Evolutionary conservation across 2,888 invertebrate genomes (phyloP).

Genomic region (Polietes domitor): DNA sequence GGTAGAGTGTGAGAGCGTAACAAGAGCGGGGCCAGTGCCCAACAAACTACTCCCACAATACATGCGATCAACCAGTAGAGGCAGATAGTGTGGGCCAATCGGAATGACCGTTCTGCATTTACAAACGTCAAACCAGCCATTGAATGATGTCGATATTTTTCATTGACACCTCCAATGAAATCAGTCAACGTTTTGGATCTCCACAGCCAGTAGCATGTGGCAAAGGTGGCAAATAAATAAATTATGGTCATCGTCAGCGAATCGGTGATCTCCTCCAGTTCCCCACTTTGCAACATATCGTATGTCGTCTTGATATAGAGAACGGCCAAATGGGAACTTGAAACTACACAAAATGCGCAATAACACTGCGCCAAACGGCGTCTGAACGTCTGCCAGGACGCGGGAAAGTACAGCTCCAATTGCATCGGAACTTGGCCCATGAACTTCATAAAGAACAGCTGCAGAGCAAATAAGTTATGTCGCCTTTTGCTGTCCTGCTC

Average conservation of each 20-base stretch:
- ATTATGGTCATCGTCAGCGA: conserved; percentile 75
- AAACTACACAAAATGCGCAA: conserved; percentile 65
- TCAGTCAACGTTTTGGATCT: conserved; percentile 62
- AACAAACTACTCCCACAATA: conserved; percentile 71
- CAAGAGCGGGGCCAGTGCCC: conserved; percentile 74
- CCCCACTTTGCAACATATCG: conserved; percentile 71
- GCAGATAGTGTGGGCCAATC: conserved; percentile 67
- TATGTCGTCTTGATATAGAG: conserved; percentile 73
- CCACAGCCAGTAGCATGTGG: conserved; percentile 73
- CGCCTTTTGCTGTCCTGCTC: conserved; percentile 68
- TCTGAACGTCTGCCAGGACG: conserved; percentile 45
- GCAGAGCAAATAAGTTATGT: conserved; percentile 70
- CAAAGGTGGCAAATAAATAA: conserved; percentile 74
- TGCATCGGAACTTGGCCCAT: conserved; percentile 70
- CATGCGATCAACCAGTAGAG: conserved; percentile 73
- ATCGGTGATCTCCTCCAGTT: conserved; percentile 75
- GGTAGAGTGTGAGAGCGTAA: conserved; percentile 72
- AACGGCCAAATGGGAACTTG: conserved; percentile 71
- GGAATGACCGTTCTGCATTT: conserved; percentile 68
- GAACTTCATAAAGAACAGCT: conserved; percentile 67
- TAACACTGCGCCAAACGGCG: conserved; percentile 51
- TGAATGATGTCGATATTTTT: conserved; percentile 75
- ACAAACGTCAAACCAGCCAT: conserved; percentile 76
- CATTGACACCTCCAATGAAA: conserved; percentile 71
- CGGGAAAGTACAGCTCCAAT: conserved; percentile 66